Evolutionary conservation across 2,888 invertebrate species (phyloP).

Genomic region (Synanthedon myopaeformis): DNA sequence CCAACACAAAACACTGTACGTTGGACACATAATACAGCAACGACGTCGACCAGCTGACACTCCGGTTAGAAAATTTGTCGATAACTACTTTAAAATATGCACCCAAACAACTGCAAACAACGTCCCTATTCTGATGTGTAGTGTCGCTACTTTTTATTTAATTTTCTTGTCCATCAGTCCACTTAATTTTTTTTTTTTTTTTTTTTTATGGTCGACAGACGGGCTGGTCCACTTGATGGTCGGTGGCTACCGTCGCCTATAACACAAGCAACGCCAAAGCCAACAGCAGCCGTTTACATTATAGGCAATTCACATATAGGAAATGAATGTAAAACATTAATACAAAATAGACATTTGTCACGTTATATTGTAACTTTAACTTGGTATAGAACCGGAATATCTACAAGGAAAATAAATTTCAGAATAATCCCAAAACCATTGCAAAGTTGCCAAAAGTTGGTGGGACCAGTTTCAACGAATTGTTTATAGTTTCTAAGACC

Average conservation of each 20-base stretch:
- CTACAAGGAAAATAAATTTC: background rate
- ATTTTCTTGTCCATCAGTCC: background rate
- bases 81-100: constrained; percentile 17
- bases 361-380: no score
- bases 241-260: no score
- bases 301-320: no score
- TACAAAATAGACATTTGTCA: no score
- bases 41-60: background rate
- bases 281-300: no score
- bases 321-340: no score
- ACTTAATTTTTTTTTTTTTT: no score
- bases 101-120: constrained; percentile 1
- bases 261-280: no score
- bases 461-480: constrained; percentile 9
- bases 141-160: constrained; percentile 1
- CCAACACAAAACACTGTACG: no score
- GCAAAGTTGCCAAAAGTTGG: constrained; percentile 20
- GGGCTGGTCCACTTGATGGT: no score
- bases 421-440: constrained; percentile 13
- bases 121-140: background rate
- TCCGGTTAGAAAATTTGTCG: constrained; percentile 16
- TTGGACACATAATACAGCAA: background rate
- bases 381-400: no score
- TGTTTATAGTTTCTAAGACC: constrained; percentile 8
- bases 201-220: no score